A percentile compares a stretch with the other conserved stretches of the same genome.
phyloP scores from a whole-genome alignment of 2,888 invertebrate genomes.

The Eustalomyia histrio region DNA sequence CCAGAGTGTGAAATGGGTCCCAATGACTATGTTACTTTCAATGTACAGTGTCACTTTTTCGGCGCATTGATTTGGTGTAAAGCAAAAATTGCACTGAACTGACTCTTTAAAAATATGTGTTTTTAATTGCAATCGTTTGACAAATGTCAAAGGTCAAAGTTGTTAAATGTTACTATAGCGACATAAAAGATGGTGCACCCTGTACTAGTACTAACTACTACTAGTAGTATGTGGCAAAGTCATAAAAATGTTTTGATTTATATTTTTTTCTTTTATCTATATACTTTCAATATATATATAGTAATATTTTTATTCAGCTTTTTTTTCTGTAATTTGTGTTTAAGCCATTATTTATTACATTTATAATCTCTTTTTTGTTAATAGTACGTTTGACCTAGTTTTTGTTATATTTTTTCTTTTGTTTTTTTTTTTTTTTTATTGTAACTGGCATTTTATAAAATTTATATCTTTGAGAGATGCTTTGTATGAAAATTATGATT shows the following conservation, averaged over 20 bases:
- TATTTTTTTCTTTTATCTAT: constrained; percentile 16
- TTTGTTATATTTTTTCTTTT: background rate
- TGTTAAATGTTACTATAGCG: no score
- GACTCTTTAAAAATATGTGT: no score
- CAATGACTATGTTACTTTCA: no score
- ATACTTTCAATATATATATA: constrained; percentile 33
- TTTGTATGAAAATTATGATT: constrained; percentile 14
- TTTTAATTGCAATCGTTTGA: no score
- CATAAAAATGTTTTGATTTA: constrained; percentile 15
- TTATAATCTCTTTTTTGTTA: constrained; percentile 41
- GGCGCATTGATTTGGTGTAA: no score
- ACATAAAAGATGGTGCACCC: no score
- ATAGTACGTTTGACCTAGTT: constrained; percentile 30
- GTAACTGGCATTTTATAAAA: constrained; percentile 42
- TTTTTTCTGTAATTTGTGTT: constrained; percentile 41
- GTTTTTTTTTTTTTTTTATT: background rate
- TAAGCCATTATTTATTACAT: constrained; percentile 59
- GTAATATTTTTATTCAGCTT: background rate
- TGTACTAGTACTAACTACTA: no score
- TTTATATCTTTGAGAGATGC: constrained; percentile 42
- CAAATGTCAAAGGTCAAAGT: no score
- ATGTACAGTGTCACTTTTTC: no score
- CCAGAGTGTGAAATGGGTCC: no score
- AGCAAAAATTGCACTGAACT: no score
- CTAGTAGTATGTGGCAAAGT: constrained; percentile 6